Evolutionary conservation across 2,113 vertebrate genomes (phyloP).

Genomic region (Nannospalax galili): DNA sequence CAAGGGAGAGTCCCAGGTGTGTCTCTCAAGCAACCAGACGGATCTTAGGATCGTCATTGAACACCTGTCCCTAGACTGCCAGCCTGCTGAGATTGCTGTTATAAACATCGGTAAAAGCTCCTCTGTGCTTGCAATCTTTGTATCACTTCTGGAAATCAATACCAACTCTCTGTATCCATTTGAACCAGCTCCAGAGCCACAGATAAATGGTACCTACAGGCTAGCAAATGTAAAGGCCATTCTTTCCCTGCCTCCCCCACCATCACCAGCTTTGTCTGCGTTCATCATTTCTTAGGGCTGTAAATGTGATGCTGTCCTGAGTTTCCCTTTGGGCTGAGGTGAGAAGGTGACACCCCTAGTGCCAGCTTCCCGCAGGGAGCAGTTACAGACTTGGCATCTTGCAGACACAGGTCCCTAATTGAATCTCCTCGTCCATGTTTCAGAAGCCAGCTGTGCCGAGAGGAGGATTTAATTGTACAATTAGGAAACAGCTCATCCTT

Average conservation of each 20-base stretch:
- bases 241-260: neutral
- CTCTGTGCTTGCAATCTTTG: neutral
- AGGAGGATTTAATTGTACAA: conserved; percentile 51
- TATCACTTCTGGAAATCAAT: neutral
- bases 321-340: neutral
- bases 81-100: neutral
- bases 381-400: neutral
- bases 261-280: neutral
- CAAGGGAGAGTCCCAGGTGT: neutral
- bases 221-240: neutral
- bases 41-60: neutral
- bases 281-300: neutral
- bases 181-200: neutral
- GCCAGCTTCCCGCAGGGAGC: neutral
- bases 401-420: conserved; percentile 29
- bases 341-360: neutral
- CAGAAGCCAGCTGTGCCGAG: conserved; percentile 45
- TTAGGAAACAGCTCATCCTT: conserved; percentile 52
- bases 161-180: neutral
- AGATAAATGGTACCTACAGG: neutral
- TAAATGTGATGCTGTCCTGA: neutral
- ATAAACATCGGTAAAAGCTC: neutral
- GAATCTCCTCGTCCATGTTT: neutral
- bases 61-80: neutral
- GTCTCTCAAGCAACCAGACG: neutral